phyloP scores from a whole-genome alignment of 2,113 vertebrate genomes.

The Scytalopus superciliaris region DNA sequence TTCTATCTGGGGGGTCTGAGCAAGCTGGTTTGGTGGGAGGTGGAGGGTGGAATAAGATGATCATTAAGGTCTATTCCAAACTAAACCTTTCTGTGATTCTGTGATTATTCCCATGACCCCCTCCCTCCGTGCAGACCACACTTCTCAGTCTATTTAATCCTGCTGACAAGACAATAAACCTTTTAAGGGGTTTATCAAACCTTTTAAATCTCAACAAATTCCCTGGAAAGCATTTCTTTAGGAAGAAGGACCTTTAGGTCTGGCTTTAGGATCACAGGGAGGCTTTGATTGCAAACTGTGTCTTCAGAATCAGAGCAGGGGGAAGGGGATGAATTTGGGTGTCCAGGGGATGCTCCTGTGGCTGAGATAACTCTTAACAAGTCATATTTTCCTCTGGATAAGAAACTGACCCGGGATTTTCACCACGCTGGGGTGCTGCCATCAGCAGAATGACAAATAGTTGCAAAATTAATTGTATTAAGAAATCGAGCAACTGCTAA shows the following conservation, averaged over 20 bases:
- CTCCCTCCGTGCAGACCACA: not conserved
- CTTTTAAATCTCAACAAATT: not conserved
- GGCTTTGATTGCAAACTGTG: fast-evolving
- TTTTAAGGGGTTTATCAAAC: not conserved
- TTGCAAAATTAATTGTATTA: not conserved
- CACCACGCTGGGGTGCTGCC: fast-evolving
- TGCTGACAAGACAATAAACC: not conserved
- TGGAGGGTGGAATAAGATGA: not conserved
- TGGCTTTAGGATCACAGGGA: not conserved
- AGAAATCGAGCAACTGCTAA: not conserved
- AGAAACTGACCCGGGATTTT: not conserved
- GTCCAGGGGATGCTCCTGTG: not conserved
- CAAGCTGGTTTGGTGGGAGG: not conserved
- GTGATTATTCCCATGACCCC: not conserved
- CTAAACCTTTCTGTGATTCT: fast-evolving
- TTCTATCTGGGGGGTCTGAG: not conserved
- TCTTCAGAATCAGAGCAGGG: not conserved
- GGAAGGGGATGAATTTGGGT: not conserved
- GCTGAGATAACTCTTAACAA: not conserved
- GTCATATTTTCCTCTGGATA: fast-evolving
- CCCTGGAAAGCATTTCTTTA: not conserved
- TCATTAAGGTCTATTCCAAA: not conserved
- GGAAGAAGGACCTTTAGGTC: not conserved
- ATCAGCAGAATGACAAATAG: not conserved
- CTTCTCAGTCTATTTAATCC: not conserved